phyloP scores from a whole-genome alignment of 2,888 invertebrate species.

The Drosophila cognata region DNA sequence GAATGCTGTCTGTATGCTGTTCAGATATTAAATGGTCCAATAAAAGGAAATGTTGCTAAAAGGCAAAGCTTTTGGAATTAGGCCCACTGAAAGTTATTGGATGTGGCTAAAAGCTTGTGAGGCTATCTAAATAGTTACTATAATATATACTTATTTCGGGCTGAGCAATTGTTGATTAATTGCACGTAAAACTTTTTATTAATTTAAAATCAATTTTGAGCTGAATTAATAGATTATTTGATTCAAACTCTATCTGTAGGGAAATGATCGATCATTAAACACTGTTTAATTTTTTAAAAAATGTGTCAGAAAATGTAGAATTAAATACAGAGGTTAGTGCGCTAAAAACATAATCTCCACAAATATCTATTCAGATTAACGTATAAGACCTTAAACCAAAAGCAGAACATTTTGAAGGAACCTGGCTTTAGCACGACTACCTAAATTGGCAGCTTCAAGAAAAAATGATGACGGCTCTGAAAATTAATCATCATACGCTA shows the following conservation, averaged over 20 bases:
- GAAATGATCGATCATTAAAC: fast-evolving
- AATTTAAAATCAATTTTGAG: neutral
- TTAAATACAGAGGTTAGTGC: neutral
- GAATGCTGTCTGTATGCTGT: constrained; percentile 12
- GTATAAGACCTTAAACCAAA: neutral
- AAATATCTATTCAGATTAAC: neutral
- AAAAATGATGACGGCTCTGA: neutral
- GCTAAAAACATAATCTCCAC: neutral
- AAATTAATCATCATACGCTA: neutral
- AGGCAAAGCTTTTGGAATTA: neutral
- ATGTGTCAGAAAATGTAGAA: neutral
- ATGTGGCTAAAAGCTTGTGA: neutral
- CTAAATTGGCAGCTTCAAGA: neutral
- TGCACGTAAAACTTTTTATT: neutral
- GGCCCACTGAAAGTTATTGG: no score
- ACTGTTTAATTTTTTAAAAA: neutral
- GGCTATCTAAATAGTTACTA: neutral
- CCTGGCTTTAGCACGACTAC: neutral
- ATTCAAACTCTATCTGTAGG: neutral
- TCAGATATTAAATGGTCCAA: constrained; percentile 27
- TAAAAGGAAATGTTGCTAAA: constrained; percentile 15
- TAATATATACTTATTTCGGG: neutral
- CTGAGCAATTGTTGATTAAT: neutral
- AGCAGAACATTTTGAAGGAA: neutral
- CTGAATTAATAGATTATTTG: neutral